Evolutionary conservation across 2,113 vertebrate species (phyloP), one percentile per base, ranked within the genome.

Genomic region (Engystomops pustulosus): DNA sequence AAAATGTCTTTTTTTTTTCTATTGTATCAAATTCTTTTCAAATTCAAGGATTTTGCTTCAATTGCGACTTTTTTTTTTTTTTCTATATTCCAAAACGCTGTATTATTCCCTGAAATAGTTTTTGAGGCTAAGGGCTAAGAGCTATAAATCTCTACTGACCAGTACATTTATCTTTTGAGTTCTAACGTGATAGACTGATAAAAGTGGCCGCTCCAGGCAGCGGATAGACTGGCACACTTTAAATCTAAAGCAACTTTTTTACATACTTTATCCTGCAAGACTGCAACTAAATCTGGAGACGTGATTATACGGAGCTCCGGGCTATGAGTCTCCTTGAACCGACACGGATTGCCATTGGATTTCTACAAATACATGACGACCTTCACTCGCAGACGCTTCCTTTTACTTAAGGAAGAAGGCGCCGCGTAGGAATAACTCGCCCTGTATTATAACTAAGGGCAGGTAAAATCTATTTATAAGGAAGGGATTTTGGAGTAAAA

Each of bases 181-280:
- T 82, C 80, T 82, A 72, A 82, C 55, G 69, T 82, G 68, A 82
- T 82, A 60, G 69, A 82, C 80, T 74, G 80, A 72, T 82, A 72
- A 72, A 82, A 82, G 80, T 72, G 34, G 68, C 80, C 74, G 80
- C 80, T 82, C 49, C 6, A 82, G 80, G 80, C 80, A 62, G 49
- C 20, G 27, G 80, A 72, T 71, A 81, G 62, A 69, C 80, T 82
- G 68, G 44, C 69, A 82, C 69, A 53, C 68, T 82, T 82, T 82
- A 82, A 82, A 82, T 82, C 80, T 82, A 70, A 82, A 82, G 80
- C 49, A 82, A 82, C 80, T 82, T 82, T 82, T 82, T 81, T 55
- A 30, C 80, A 72, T 72, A 82, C 36, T 60, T 49, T 72, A 82
- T 49, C 65, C 71, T 41, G 80, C 68, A 60, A 58, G 47, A 23